A percentile compares a stretch with the other conserved stretches of the same genome.
phyloP scores from a whole-genome alignment of 1,140 invertebrate genomes.

The Homalodisca vitripennis region DNA sequence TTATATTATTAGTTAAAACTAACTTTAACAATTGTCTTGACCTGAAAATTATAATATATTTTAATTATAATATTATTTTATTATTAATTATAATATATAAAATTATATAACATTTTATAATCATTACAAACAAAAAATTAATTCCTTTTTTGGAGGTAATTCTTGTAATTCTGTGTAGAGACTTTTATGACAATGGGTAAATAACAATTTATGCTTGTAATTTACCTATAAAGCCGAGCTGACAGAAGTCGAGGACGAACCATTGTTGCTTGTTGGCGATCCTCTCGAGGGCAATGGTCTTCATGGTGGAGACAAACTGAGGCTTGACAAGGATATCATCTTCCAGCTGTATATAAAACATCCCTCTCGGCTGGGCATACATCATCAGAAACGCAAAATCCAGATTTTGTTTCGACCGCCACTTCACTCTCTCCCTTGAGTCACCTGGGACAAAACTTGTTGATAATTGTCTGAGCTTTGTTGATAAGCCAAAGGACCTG shows the following conservation, averaged over 20 bases:
- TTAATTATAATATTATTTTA: no score
- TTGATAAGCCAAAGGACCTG: no score
- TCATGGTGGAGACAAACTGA: conserved; percentile 84
- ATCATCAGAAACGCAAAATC: conserved; percentile 97
- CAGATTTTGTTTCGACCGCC: conserved; percentile 96
- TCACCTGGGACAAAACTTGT: conserved; percentile 67
- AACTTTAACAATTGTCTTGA: no score
- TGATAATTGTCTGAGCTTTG: no score
- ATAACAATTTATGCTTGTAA: neutral
- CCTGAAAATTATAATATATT: no score
- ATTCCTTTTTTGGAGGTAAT: no score
- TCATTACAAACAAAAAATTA: no score
- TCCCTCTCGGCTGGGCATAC: conserved; percentile 70
- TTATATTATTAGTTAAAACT: no score
- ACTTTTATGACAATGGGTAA: no score
- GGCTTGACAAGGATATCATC: conserved; percentile 93
- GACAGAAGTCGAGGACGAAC: conserved; percentile 94
- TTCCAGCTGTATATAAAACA: conserved; percentile 80
- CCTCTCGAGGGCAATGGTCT: conserved; percentile 81
- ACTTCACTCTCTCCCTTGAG: conserved; percentile 82
- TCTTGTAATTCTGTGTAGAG: no score
- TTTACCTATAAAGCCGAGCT: conserved; percentile 87
- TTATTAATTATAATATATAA: no score
- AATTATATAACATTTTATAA: no score
- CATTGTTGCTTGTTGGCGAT: conserved; percentile 72